Conservation (phyloP, 2,797 vertebrate species). For the Coranthus polyacanthus region DNA sequence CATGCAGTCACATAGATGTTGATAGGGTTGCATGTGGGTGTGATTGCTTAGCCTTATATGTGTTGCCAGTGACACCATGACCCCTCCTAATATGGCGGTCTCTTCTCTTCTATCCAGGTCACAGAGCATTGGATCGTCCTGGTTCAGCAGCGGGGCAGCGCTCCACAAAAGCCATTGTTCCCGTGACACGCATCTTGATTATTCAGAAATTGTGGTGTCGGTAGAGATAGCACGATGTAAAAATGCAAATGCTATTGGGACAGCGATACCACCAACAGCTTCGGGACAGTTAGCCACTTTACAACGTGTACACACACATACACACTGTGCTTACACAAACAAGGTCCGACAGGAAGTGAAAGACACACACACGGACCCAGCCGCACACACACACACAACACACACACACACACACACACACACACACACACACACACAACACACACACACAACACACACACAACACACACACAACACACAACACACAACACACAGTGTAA, state of each 20-base stretch:
- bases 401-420: too few species aligned
- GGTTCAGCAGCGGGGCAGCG: slow-evolving; percentile 57
- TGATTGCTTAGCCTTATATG: slow-evolving; percentile 9
- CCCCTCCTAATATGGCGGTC: slow-evolving; percentile 38
- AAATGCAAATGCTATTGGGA: slow-evolving; percentile 52
- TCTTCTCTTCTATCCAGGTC: slow-evolving; percentile 66
- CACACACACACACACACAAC: too few species aligned
- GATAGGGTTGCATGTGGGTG: slow-evolving; percentile 11
- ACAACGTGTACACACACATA: slow-evolving; percentile 18
- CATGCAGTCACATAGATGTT: background rate
- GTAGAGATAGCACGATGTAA: slow-evolving; percentile 29
- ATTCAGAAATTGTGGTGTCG: slow-evolving; percentile 17
- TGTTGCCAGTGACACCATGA: slow-evolving; percentile 41
- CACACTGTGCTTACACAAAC: slow-evolving; percentile 33
- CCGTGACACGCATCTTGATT: slow-evolving; percentile 49
- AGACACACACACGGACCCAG: too few species aligned
- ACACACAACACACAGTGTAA: slow-evolving; percentile 3
- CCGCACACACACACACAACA: background rate
- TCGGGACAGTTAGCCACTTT: slow-evolving; percentile 49
- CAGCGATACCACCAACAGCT: slow-evolving; percentile 61
- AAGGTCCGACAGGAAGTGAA: slow-evolving; percentile 34
- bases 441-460: background rate
- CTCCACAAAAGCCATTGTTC: slow-evolving; percentile 39
- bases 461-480: too few species aligned
- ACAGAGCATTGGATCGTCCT: slow-evolving; percentile 58